Evolutionary conservation across 2,888 invertebrate genomes (phyloP).

Genomic region (Chrysolina oricalcia): DNA sequence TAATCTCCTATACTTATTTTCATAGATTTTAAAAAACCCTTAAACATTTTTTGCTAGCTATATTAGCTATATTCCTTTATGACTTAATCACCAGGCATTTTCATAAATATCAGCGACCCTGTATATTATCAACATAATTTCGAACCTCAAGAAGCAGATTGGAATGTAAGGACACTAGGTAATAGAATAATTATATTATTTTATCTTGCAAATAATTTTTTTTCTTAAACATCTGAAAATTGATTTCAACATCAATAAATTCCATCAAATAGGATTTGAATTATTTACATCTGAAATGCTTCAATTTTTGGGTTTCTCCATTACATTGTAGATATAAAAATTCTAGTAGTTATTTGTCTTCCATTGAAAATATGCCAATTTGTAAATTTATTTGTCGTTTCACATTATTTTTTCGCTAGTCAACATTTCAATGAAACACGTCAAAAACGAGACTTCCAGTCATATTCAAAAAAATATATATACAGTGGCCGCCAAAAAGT

Average conservation of each 20-base stretch:
- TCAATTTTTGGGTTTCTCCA: conserved; percentile 49
- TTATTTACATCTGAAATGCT: conserved; percentile 60
- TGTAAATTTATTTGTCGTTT: too few relatives aligned
- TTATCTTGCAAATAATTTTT: conserved; percentile 25
- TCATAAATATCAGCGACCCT: not conserved
- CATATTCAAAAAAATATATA: too few relatives aligned
- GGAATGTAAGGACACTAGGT: conserved; percentile 34
- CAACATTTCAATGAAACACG: too few relatives aligned
- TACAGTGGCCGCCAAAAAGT: too few relatives aligned
- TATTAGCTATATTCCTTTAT: too few relatives aligned
- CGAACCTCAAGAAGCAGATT: conserved; percentile 19
- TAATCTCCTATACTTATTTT: too few relatives aligned
- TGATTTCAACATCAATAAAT: conserved; percentile 24
- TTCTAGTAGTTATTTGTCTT: conserved; percentile 25
- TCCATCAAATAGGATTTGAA: conserved; percentile 4
- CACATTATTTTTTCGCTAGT: too few relatives aligned
- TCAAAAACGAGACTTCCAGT: too few relatives aligned
- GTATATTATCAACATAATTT: conserved; percentile 4
- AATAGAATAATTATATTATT: conserved; percentile 2
- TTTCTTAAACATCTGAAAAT: conserved; percentile 20
- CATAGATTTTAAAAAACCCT: too few relatives aligned
- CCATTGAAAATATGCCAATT: conserved; percentile 27
- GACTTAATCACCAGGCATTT: too few relatives aligned
- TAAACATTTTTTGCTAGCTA: too few relatives aligned
- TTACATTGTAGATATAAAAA: conserved; percentile 12